Conservation (phyloP, 2,113 vertebrate genomes). For the Vulpes lagopus region DNA sequence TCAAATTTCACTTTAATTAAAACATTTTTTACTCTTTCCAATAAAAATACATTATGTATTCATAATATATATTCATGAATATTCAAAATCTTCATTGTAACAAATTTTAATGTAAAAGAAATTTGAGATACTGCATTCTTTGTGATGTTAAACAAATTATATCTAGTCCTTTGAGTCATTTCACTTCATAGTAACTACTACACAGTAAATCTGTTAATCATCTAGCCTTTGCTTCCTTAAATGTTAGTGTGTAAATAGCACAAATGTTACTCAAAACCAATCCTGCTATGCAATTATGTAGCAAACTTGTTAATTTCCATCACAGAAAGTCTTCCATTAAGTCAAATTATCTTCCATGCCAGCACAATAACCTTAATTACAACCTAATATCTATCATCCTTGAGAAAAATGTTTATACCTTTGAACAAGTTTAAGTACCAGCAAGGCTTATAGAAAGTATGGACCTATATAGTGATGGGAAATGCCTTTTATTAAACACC, state of each 20-base stretch:
- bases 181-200: not conserved
- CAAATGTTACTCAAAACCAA: not conserved
- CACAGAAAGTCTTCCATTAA: conserved; percentile 72
- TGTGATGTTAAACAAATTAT: not conserved
- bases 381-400: conserved; percentile 53
- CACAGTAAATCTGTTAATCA: not conserved
- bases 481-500: conserved; percentile 77
- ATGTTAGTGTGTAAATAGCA: not conserved
- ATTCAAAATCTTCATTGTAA: not conserved
- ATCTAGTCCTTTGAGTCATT: not conserved
- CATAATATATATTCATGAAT: no score
- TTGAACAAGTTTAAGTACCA: conserved; percentile 69
- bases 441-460: conserved; percentile 73
- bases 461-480: conserved; percentile 62
- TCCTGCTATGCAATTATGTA: conserved; percentile 34
- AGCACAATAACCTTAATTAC: conserved; percentile 53
- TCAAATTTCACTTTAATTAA: conserved; percentile 23
- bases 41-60: not conserved
- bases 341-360: conserved; percentile 58
- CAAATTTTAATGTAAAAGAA: not conserved
- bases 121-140: not conserved
- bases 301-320: conserved; percentile 56
- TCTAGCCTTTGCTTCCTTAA: not conserved
- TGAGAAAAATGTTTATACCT: conserved; percentile 55
- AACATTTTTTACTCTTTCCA: not conserved